These are phyloP conservation scores for Vulpes ferrilata DNA, from an alignment of 2,113 vertebrate species.

Conservation along the genomic window DNA sequence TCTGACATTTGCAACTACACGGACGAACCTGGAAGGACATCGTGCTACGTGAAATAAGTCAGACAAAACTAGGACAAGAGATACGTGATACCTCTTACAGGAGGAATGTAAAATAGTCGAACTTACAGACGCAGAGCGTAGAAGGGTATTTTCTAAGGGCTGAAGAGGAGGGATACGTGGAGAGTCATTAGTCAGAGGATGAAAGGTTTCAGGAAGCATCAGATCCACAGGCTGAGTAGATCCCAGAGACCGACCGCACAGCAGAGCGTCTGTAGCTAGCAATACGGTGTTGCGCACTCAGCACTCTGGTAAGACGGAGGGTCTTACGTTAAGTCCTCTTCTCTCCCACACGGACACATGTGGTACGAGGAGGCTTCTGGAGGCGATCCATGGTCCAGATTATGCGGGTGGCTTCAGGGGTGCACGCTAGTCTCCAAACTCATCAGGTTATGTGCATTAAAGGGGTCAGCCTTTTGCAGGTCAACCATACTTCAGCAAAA, in stretches of 20 bases:
- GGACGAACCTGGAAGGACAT: not conserved
- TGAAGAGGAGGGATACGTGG: not conserved
- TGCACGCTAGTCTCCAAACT: not conserved
- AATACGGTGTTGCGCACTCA: not conserved
- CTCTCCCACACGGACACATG: not conserved
- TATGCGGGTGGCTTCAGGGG: not conserved
- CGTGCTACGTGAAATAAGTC: not conserved
- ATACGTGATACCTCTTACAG: not conserved
- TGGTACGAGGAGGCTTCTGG: not conserved
- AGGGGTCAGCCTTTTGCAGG: not conserved
- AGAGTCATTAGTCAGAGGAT: not conserved
- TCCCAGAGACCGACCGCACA: not conserved
- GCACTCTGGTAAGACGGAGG: not conserved
- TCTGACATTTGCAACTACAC: not conserved
- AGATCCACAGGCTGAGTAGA: not conserved
- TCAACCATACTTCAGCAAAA: not conserved
- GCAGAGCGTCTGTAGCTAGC: fast-evolving
- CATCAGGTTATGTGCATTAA: not conserved
- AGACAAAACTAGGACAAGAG: not conserved
- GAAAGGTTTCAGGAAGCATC: not conserved
- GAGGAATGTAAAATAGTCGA: not conserved
- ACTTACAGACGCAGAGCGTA: not conserved
- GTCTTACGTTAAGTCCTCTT: not conserved
- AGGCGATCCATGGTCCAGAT: not conserved
- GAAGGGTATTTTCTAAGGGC: not conserved